Evolutionary conservation across 2,888 invertebrate species (phyloP), one percentile per base, ranked within the genome.

Genomic region (Bellardia pandia): DNA sequence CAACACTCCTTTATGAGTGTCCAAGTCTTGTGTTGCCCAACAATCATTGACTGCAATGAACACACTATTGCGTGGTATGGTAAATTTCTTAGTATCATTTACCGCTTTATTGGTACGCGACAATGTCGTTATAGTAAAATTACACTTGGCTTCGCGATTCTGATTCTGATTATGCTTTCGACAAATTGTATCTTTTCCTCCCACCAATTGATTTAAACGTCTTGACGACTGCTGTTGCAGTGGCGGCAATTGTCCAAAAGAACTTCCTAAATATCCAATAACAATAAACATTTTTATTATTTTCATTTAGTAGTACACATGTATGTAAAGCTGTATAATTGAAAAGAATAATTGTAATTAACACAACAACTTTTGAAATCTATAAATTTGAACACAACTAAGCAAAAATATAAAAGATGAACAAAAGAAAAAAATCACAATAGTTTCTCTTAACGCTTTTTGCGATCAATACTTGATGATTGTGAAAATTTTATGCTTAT

Each of bases 41-140:
- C 85, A 78, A 90, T 95, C 95, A n/a, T 95, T 95, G 2, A 95
- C 95, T 1, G 95, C 95, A 88, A 95, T 95, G 93, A 95, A 95
- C 13, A 95, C 95, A 40, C 95, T 95, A 71, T 95, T 95, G 13
- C 93, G 91, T 64, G 92, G 92, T 88, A 93, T 91, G 83, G 92
- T 93, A 80, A 92, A 92, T 82, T 92, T 91, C 69, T 78, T 79
- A 14, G 76, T 53, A 16, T 88, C 74, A 37, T 83, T 75, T 87
- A 88, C 68, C 56, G 89, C 86, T 89, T 90, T 89, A 80, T 79
- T 89, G 64, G 91, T 91, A 84, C 92, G 89, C 14, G 93, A 92
- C 76, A 93, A 90, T 85, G 93, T 93, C 82, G 94, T 93, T 88
- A 94, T 93, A 77, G 93, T 93, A 87, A 94, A 92, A 91, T 94